A percentile compares a stretch with the other conserved stretches of the same genome.
These are phyloP conservation scores for Clamator glandarius DNA, from an alignment of 2,797 vertebrate genomes.

Conservation along the genomic window DNA sequence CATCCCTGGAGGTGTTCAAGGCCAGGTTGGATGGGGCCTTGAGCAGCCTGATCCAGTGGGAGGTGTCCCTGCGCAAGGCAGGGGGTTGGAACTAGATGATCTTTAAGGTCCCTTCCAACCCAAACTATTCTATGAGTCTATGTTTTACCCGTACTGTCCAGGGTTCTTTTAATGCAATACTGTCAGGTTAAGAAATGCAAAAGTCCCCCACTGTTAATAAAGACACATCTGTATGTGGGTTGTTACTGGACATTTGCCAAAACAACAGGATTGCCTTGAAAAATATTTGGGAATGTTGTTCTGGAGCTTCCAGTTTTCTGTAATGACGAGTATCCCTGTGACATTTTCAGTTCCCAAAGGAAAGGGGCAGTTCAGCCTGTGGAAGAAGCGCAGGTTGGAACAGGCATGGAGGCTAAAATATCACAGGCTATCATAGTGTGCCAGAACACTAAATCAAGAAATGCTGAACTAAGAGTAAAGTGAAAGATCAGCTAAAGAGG, in stretches of 20 bases:
- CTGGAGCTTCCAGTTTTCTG: not conserved
- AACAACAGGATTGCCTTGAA: not conserved
- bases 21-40: too few relatives aligned
- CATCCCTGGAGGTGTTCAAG: too few relatives aligned
- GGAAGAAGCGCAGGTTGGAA: not conserved
- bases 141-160: not conserved
- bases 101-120: too few relatives aligned
- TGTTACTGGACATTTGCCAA: not conserved
- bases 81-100: too few relatives aligned
- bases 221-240: not conserved
- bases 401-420: not conserved
- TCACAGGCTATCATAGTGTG: not conserved
- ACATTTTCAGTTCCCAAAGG: not conserved
- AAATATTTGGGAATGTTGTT: not conserved
- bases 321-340: rapidly evolving
- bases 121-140: too few relatives aligned
- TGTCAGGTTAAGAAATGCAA: not conserved
- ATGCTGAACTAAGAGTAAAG: not conserved
- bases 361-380: not conserved
- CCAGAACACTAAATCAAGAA: not conserved
- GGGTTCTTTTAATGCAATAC: not conserved
- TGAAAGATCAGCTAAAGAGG: not conserved
- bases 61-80: too few relatives aligned
- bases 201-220: not conserved
- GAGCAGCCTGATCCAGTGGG: too few relatives aligned